phyloP scores from a whole-genome alignment of 2,888 invertebrate genomes.

The Drosophila mimica region DNA sequence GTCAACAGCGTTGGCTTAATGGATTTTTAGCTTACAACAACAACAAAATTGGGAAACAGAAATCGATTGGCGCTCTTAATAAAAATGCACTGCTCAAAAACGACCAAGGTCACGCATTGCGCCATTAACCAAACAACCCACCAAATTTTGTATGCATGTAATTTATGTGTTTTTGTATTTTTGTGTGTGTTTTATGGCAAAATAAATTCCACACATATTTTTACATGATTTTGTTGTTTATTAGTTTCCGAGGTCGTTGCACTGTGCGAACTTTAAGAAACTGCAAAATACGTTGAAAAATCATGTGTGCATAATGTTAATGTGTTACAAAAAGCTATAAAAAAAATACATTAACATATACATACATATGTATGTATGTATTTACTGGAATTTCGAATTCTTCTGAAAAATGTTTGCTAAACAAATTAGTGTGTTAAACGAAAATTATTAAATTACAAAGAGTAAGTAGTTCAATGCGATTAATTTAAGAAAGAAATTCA shows the following conservation, averaged over 20 bases:
- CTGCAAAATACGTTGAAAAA: conserved; percentile 27
- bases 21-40: conserved; percentile 39
- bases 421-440: background rate
- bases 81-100: conserved; percentile 32
- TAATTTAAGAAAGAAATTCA: background rate
- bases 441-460: background rate
- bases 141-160: background rate
- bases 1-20: conserved; percentile 42
- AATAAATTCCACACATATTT: conserved; percentile 12
- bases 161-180: conserved; percentile 5
- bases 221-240: conserved; percentile 9
- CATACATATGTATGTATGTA: background rate
- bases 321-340: background rate
- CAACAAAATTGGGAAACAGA: background rate
- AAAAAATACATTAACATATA: background rate
- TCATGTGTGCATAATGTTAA: background rate
- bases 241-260: conserved; percentile 56
- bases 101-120: conserved; percentile 17
- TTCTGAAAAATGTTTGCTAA: background rate
- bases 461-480: background rate
- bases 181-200: conserved; percentile 10
- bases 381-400: background rate
- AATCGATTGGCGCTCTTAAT: conserved; percentile 21
- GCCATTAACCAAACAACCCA: conserved; percentile 1
- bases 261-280: conserved; percentile 26